Evolutionary conservation across 2,888 invertebrate genomes (phyloP).

Genomic region (Scaptomyza parva): DNA sequence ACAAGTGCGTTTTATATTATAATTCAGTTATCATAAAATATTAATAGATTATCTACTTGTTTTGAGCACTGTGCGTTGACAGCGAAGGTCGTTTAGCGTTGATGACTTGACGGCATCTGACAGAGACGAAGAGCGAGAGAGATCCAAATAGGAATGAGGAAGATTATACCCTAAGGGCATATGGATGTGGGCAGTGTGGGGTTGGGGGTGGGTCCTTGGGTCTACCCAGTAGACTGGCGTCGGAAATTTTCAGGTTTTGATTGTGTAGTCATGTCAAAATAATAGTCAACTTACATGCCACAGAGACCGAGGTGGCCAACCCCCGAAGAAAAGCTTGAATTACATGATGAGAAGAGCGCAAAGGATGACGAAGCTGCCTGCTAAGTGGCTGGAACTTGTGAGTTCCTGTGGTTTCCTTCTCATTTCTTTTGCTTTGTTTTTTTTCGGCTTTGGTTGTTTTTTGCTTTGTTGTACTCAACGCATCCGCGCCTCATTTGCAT

Average conservation of each 20-base stretch:
- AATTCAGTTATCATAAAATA: not conserved
- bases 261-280: constrained; percentile 83
- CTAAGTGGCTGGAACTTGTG: constrained; percentile 76
- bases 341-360: constrained; percentile 41
- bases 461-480: constrained; percentile 10
- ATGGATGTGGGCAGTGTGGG: not conserved
- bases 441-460: constrained; percentile 11
- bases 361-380: constrained; percentile 65
- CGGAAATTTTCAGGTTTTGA: constrained; percentile 80
- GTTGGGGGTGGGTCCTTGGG: constrained; percentile 4
- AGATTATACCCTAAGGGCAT: constrained; percentile 56
- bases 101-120: constrained; percentile 68
- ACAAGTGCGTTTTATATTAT: not conserved
- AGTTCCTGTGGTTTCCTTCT: constrained; percentile 68
- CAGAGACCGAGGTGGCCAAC: constrained; percentile 66
- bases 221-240: constrained; percentile 50
- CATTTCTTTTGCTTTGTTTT: constrained; percentile 26
- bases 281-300: constrained; percentile 83
- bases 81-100: constrained; percentile 79
- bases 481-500: constrained; percentile 68
- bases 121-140: constrained; percentile 46
- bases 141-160: constrained; percentile 31
- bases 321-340: constrained; percentile 54
- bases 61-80: constrained; percentile 68
- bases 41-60: not conserved